These are phyloP conservation scores for Hypsopygia costalis DNA, from an alignment of 2,888 invertebrate species.

Conservation along the genomic window DNA sequence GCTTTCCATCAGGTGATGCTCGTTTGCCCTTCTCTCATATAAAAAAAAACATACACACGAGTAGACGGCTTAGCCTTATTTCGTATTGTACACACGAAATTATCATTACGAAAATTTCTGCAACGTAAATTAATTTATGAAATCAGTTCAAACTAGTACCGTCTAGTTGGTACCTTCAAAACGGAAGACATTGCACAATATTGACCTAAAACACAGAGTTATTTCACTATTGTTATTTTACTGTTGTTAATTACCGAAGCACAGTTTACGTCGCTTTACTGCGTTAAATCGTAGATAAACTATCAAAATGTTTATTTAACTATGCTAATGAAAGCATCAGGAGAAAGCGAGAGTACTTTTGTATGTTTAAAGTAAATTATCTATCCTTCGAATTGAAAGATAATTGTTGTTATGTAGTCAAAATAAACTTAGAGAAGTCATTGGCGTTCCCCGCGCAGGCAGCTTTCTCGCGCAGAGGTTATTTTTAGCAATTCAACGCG, in stretches of 20 bases:
- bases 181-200: constrained; percentile 8
- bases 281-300: constrained; percentile 20
- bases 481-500: too few relatives aligned
- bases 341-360: constrained; percentile 43
- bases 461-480: too few relatives aligned
- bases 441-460: too few relatives aligned
- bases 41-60: too few relatives aligned
- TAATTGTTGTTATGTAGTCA: constrained; percentile 9
- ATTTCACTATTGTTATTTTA: constrained; percentile 6
- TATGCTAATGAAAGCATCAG: constrained; percentile 41
- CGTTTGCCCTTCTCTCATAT: too few relatives aligned
- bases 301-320: constrained; percentile 32
- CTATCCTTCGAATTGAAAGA: constrained; percentile 17
- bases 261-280: constrained; percentile 1
- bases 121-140: constrained; percentile 6
- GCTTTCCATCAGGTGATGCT: too few relatives aligned
- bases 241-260: constrained; percentile 2
- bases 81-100: background rate
- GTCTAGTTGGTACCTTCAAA: constrained; percentile 3
- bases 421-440: too few relatives aligned
- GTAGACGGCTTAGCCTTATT: background rate
- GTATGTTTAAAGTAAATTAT: constrained; percentile 13
- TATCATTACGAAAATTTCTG: constrained; percentile 9
- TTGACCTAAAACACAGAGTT: constrained; percentile 5
- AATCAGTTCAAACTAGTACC: background rate